Base-by-base conservation (phyloP, 2,113 vertebrate genomes). In the Puffinus mauretanicus region DNA sequence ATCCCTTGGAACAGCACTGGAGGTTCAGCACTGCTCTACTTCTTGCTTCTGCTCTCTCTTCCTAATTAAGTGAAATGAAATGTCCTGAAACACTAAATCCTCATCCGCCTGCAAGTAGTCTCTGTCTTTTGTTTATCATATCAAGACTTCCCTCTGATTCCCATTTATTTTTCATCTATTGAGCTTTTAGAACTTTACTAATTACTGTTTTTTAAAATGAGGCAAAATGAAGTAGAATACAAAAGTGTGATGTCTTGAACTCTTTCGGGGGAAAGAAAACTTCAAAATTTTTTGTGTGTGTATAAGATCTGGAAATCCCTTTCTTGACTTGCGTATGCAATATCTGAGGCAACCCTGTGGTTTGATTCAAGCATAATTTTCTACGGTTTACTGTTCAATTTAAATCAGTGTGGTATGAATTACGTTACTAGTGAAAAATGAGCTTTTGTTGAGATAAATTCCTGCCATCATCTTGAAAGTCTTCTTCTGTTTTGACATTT, bases 331-430 rank as follows among this genome's bases (percentile, higher is more conserved):
- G 2, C 86, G 93, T 76, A 86, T 92, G 79, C 86, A 79, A 17
- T 81, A 60, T 85, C 90, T 36, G 72, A 88, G 75, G 85, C 86
- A 78, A 62, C 55, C 67, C 90, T 60, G 67, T 51, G 90, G 61
- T 91, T 49, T 87, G 93, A 83, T 77, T 91, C 16, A 24, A 93
- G 86, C 87, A 27, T 16, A 3, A 14, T 51, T 91, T 91, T 84
- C 65, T 51, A 77, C 9, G 29, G 92, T 93, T 96, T 92, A 47
- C 88, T 91, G 80, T 91, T 95, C 86, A 93, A 95, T 94, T 93
- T 73, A 79, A 89, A 52, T 94, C 73, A 67, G 77, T 11, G 83
- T 55, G 88, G 86, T 93, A 80, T 82, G 94, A 85, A 81, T 96
- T 67, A 93, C 44, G 5, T 76, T 78, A 46, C 27, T 12, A 13